Evolutionary conservation across 2,797 vertebrate genomes (phyloP).

Genomic region (Lagodon rhomboides): DNA sequence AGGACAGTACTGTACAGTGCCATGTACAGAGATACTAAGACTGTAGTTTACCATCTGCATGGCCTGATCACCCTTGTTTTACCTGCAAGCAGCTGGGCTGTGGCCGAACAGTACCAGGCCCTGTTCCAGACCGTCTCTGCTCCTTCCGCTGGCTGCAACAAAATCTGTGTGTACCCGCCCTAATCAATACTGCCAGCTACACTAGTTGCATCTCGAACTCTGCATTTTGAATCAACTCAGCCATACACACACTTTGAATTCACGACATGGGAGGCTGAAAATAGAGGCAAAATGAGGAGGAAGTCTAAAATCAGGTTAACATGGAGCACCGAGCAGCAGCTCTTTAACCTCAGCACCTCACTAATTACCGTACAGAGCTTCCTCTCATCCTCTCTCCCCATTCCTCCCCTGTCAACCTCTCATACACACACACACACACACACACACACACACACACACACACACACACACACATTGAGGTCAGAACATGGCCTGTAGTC

Average conservation of each 20-base stretch:
- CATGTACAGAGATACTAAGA: not conserved
- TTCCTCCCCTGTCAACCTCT: slow-evolving; percentile 14
- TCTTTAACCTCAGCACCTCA: slow-evolving; percentile 64
- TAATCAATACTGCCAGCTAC: slow-evolving; percentile 39
- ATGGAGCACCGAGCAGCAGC: slow-evolving; percentile 39
- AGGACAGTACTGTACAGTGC: too few relatives aligned
- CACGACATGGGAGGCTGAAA: slow-evolving; percentile 33
- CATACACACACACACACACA: slow-evolving; percentile 23
- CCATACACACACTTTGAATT: slow-evolving; percentile 33
- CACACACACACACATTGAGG: slow-evolving; percentile 39
- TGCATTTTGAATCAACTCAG: slow-evolving; percentile 10
- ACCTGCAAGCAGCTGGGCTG: not conserved
- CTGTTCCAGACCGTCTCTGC: not conserved
- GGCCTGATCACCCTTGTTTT: not conserved
- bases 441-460: slow-evolving; percentile 26
- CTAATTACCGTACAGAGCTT: slow-evolving; percentile 61
- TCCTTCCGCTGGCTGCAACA: slow-evolving; percentile 7
- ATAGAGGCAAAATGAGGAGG: slow-evolving; percentile 55
- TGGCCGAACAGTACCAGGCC: not conserved
- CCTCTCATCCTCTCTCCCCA: slow-evolving; percentile 16
- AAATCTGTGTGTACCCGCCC: not conserved
- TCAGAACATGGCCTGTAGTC: slow-evolving; percentile 54
- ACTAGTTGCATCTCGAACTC: slow-evolving; percentile 24
- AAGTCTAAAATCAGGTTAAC: slow-evolving; percentile 67
- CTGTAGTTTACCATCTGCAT: not conserved